phyloP scores from a whole-genome alignment of 2,797 vertebrate species.

The Malacoraja senta region DNA sequence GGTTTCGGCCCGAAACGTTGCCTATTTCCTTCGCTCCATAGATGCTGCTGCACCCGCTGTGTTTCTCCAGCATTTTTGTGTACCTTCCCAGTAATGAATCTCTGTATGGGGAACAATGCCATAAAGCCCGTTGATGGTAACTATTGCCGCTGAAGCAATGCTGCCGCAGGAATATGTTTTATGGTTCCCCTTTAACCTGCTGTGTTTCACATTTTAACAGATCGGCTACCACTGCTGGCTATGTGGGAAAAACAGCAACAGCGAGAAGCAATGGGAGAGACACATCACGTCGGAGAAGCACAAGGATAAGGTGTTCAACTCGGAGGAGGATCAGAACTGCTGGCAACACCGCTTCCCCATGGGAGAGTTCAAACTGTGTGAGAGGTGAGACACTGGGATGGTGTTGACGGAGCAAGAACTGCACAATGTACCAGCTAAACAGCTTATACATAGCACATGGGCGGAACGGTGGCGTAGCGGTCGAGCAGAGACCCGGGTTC shows the following conservation, averaged over 20 bases:
- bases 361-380: conserved; percentile 71
- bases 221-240: conserved; percentile 83
- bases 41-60: no score
- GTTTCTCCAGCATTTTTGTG: no score
- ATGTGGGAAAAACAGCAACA: conserved; percentile 90
- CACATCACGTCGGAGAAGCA: conserved; percentile 90
- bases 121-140: background rate
- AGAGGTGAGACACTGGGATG: conserved; percentile 58
- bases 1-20: no score
- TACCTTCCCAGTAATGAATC: no score
- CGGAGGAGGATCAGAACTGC: conserved; percentile 69
- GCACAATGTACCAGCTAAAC: background rate
- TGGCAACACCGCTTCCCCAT: conserved; percentile 90
- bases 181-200: background rate
- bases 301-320: conserved; percentile 87
- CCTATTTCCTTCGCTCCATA: no score
- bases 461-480: no score
- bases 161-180: background rate
- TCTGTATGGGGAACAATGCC: no score
- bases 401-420: background rate
- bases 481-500: no score
- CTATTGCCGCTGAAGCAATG: no score
- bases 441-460: no score
- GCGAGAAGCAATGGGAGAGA: conserved; percentile 93
- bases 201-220: conserved; percentile 49